Evolutionary conservation across 1,140 invertebrate species (phyloP).

Genomic region (Aphelinus certus): DNA sequence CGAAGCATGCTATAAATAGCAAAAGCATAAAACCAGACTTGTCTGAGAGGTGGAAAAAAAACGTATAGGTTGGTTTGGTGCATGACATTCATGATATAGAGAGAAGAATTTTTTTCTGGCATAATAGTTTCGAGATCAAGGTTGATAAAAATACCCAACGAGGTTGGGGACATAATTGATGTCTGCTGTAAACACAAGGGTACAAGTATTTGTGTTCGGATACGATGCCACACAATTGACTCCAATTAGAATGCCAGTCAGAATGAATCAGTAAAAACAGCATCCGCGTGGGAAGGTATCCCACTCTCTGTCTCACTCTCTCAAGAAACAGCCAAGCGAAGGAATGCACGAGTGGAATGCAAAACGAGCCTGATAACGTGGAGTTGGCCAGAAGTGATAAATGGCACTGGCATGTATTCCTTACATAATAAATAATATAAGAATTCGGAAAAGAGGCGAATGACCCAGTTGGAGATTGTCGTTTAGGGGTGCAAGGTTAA

Average conservation of each 20-base stretch:
- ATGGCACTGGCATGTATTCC: neutral
- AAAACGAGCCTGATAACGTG: too few relatives aligned
- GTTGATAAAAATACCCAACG: conserved; percentile 43
- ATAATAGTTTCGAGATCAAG: conserved; percentile 51
- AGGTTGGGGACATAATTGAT: conserved; percentile 47
- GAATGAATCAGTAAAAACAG: too few relatives aligned
- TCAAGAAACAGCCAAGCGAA: too few relatives aligned
- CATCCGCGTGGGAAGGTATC: too few relatives aligned
- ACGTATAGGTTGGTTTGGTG: neutral
- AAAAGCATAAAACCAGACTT: conserved; percentile 22
- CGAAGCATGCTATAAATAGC: conserved; percentile 32
- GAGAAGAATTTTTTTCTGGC: conserved; percentile 14
- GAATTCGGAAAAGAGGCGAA: neutral
- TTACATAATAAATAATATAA: conserved; percentile 20
- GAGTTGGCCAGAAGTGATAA: too few relatives aligned
- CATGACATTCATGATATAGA: conserved; percentile 5
- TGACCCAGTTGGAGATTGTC: conserved; percentile 19
- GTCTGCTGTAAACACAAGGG: conserved; percentile 32
- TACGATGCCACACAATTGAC: neutral
- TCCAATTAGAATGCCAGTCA: neutral
- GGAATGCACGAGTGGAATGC: too few relatives aligned
- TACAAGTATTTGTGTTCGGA: neutral
- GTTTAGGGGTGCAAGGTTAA: conserved; percentile 28
- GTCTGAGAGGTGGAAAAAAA: conserved; percentile 11
- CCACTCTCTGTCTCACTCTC: too few relatives aligned